These are phyloP conservation scores for Thermophis baileyi DNA, from an alignment of 2,113 vertebrate species.

Conservation along the genomic window DNA sequence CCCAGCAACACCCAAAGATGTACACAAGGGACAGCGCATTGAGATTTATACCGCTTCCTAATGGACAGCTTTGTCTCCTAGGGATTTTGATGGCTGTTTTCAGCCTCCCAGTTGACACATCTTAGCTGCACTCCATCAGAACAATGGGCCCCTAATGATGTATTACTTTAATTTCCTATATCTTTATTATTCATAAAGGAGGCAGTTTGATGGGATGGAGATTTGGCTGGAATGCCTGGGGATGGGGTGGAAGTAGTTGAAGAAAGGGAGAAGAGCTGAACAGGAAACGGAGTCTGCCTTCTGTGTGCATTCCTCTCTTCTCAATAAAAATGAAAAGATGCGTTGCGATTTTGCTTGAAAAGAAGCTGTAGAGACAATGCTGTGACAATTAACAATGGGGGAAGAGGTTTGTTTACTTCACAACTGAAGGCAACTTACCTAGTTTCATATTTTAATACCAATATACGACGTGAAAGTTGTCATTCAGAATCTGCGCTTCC, in stretches of 20 bases:
- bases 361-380: not conserved
- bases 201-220: not conserved
- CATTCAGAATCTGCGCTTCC: not conserved
- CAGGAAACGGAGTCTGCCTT: not conserved
- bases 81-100: not conserved
- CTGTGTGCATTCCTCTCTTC: not conserved
- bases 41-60: not conserved
- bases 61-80: constrained; percentile 2
- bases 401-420: not conserved
- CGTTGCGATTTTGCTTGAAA: not conserved
- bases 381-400: not conserved
- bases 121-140: not conserved
- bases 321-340: not conserved
- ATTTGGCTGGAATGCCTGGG: not conserved
- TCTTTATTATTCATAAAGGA: constrained; percentile 25
- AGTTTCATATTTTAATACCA: not conserved
- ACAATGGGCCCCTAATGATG: constrained; percentile 17
- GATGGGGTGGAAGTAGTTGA: not conserved
- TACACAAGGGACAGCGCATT: not conserved
- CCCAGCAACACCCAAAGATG: not conserved
- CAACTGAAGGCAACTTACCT: not conserved
- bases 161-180: constrained; percentile 18
- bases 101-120: constrained; percentile 2
- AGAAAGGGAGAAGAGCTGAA: not conserved
- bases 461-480: not conserved